Percentiles rank a stretch among this genome's conserved stretches.
These are phyloP conservation scores for Dasypogon diadema DNA, from an alignment of 2,888 invertebrate genomes.

Conservation along the genomic window DNA sequence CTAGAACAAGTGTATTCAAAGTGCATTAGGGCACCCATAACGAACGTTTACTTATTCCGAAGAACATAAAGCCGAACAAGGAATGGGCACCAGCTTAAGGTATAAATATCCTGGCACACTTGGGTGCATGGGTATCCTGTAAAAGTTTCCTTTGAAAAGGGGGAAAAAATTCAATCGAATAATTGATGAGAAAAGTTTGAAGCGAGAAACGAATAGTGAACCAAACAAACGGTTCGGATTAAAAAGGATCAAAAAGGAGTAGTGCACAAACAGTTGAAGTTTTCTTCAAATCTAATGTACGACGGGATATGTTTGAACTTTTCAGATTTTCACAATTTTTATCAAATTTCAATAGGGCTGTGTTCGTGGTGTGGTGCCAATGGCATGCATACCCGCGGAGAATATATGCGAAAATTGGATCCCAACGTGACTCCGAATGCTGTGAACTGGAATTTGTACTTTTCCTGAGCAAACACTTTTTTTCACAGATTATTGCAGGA, in stretches of 20 bases:
- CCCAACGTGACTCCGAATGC: slow-evolving; percentile 2
- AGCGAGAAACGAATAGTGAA: neutral
- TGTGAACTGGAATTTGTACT: neutral
- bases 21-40: slow-evolving; percentile 35
- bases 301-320: neutral
- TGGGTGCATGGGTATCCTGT: neutral
- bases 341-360: slow-evolving; percentile 8
- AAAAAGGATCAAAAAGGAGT: neutral
- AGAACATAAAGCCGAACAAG: neutral
- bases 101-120: neutral
- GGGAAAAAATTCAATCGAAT: slow-evolving; percentile 44
- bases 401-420: slow-evolving; percentile 5
- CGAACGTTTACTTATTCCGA: slow-evolving; percentile 24
- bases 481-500: slow-evolving; percentile 13
- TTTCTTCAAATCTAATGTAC: slow-evolving; percentile 1
- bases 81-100: neutral
- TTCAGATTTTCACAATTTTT: no score
- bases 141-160: slow-evolving; percentile 3
- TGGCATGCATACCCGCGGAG: neutral
- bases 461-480: slow-evolving; percentile 22
- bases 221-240: slow-evolving; percentile 6
- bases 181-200: slow-evolving; percentile 45
- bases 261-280: neutral
- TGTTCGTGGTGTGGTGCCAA: neutral
- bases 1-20: slow-evolving; percentile 37